These are phyloP conservation scores for Drosophila suzukii DNA, from an alignment of 1,140 invertebrate species.

Conservation along the genomic window DNA sequence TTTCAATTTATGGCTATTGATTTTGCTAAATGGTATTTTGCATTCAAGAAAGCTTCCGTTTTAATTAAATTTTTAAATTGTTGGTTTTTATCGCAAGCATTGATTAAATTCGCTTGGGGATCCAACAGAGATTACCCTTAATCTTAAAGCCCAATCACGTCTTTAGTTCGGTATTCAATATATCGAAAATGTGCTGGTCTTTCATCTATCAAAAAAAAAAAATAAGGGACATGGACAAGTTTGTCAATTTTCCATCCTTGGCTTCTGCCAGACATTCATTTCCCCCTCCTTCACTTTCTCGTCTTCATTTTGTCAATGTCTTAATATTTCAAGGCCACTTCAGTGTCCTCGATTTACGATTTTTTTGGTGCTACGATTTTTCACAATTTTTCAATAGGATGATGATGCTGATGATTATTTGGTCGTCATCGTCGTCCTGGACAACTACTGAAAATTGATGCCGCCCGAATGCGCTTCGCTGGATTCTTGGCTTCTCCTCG, in stretches of 20 bases:
- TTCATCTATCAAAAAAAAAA: constrained; percentile 28
- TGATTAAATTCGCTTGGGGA: constrained; percentile 1
- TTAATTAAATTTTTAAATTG: constrained; percentile 19
- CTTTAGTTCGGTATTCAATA: constrained; percentile 7
- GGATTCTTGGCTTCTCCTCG: constrained; percentile 13
- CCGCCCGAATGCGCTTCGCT: constrained; percentile 40
- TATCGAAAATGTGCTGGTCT: constrained; percentile 5
- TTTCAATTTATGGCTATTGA: constrained; percentile 31
- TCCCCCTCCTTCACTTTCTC: not conserved
- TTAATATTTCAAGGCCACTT: constrained; percentile 63
- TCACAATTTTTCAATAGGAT: constrained; percentile 54
- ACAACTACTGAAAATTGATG: constrained; percentile 79
- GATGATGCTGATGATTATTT: constrained; percentile 62
- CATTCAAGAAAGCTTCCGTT: not conserved
- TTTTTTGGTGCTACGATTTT: constrained; percentile 39
- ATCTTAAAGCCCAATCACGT: constrained; percentile 28
- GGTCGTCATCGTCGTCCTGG: constrained; percentile 61
- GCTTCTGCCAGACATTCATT: constrained; percentile 22
- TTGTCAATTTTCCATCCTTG: constrained; percentile 44
- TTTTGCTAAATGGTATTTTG: constrained; percentile 18
- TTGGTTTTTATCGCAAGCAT: not conserved
- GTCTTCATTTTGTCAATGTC: constrained; percentile 52
- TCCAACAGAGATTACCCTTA: not conserved
- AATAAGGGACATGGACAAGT: constrained; percentile 8
- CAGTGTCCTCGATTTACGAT: constrained; percentile 10